A percentile compares a stretch with the other conserved stretches of the same genome.
phyloP scores from a whole-genome alignment of 1,140 invertebrate genomes.

The Macrotrachela quadricornifera region DNA sequence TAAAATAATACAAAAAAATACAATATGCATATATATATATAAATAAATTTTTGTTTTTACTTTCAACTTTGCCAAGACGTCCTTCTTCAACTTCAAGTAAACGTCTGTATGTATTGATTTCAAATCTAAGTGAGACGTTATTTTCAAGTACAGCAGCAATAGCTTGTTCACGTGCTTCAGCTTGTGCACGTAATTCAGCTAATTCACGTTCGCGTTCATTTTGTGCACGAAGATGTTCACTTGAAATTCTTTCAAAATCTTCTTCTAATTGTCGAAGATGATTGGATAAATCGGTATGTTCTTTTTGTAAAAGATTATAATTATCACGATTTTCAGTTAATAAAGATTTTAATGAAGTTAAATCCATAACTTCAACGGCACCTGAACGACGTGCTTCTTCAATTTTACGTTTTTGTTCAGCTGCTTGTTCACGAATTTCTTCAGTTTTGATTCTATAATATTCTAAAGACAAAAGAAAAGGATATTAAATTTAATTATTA shows the following conservation, averaged over 20 bases:
- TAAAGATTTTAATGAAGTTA: too few species aligned
- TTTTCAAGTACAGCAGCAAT: neutral
- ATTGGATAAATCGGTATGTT: constrained; percentile 1
- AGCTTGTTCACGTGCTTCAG: constrained; percentile 9
- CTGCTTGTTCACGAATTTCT: constrained; percentile 5
- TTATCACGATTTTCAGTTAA: too few species aligned
- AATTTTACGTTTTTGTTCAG: constrained; percentile 1
- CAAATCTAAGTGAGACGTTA: constrained; percentile 6
- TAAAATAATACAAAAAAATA: too few species aligned
- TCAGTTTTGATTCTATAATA: constrained; percentile 8
- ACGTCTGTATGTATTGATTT: constrained; percentile 9
- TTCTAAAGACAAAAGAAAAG: neutral
- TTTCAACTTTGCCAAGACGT: neutral
- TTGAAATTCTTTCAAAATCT: neutral
- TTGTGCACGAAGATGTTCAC: constrained; percentile 8
- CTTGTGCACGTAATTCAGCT: constrained; percentile 1
- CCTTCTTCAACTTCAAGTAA: constrained; percentile 8
- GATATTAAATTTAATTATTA: too few species aligned
- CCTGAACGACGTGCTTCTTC: neutral
- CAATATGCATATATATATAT: too few species aligned
- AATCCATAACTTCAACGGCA: too few species aligned
- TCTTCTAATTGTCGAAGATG: constrained; percentile 4
- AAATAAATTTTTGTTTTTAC: too few species aligned
- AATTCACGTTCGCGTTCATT: constrained; percentile 11
- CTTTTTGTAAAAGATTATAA: neutral